These are phyloP conservation scores for Pangasius mekongensis DNA, from an alignment of 2,797 vertebrate genomes.

Conservation along the genomic window DNA sequence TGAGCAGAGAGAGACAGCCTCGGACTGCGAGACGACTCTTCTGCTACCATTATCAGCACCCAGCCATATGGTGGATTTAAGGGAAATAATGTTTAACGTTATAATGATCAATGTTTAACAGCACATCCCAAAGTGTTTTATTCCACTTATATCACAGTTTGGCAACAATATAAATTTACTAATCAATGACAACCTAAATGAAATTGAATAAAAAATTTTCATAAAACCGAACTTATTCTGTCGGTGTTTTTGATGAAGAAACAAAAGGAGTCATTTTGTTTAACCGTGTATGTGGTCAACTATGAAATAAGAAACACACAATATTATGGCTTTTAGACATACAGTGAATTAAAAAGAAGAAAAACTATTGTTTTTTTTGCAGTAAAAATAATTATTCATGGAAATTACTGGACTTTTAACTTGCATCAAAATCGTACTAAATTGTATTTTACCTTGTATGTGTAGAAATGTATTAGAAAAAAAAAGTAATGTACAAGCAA, in stretches of 20 bases:
- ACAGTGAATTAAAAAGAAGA: not conserved
- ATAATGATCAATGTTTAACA: not conserved
- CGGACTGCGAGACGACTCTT: not conserved
- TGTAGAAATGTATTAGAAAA: not conserved
- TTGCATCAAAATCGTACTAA: not conserved
- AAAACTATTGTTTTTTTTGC: not conserved
- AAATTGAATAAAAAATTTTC: not conserved
- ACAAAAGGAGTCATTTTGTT: not conserved
- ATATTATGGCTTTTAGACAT: not conserved
- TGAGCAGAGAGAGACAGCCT: not conserved
- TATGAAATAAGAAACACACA: not conserved
- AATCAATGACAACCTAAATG: not conserved
- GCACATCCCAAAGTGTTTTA: not conserved
- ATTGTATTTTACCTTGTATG: not conserved
- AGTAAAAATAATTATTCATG: not conserved
- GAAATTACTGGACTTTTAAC: slow-evolving; percentile 4
- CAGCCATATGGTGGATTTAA: slow-evolving; percentile 19
- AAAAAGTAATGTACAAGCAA: not conserved
- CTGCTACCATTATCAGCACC: not conserved
- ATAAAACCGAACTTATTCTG: not conserved
- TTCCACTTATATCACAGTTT: not conserved
- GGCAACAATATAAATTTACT: not conserved
- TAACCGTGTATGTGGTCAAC: not conserved
- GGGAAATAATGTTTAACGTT: not conserved
- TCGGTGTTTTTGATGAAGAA: not conserved